Percentiles rank a stretch among this genome's conserved stretches.
Conservation (phyloP, 2,888 invertebrate species). For the Caenorhabditis sulstoni region DNA sequence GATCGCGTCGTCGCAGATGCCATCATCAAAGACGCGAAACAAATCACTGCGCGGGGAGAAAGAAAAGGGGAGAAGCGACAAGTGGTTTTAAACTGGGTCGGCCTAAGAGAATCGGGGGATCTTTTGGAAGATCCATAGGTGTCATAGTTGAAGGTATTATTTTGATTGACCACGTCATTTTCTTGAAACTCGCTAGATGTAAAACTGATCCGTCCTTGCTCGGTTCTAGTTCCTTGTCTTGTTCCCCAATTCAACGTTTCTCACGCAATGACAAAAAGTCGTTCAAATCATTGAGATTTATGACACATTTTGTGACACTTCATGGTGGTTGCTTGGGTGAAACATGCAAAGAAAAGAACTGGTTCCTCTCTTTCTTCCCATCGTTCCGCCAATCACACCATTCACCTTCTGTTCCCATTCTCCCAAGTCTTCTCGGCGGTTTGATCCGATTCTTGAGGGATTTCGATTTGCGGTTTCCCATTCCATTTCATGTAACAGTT, state of each 20-base stretch:
- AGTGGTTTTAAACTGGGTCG: too few relatives aligned
- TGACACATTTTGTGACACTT: slow-evolving; percentile 56
- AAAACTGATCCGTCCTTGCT: slow-evolving; percentile 9
- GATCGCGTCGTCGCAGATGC: slow-evolving; percentile 16
- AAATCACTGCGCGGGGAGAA: slow-evolving; percentile 14
- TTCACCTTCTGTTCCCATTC: slow-evolving; percentile 25
- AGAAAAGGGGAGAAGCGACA: slow-evolving; percentile 6
- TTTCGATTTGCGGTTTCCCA: slow-evolving; percentile 4
- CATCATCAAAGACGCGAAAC: slow-evolving; percentile 9
- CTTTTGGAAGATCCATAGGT: too few relatives aligned
- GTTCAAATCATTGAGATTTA: slow-evolving; percentile 58
- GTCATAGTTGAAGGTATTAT: background rate
- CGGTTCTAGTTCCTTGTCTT: slow-evolving; percentile 8
- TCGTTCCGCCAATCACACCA: slow-evolving; percentile 39
- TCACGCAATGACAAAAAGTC: slow-evolving; percentile 40
- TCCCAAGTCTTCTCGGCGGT: slow-evolving; percentile 10
- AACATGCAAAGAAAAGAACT: slow-evolving; percentile 38
- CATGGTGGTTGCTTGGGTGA: slow-evolving; percentile 4
- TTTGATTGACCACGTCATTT: background rate
- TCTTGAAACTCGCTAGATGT: too few relatives aligned
- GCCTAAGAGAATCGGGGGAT: too few relatives aligned
- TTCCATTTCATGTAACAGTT: background rate
- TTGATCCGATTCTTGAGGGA: slow-evolving; percentile 12
- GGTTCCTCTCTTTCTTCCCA: slow-evolving; percentile 11
- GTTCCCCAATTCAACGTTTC: slow-evolving; percentile 6